A percentile compares a stretch with the other conserved stretches of the same genome.
phyloP scores from a whole-genome alignment of 2,888 invertebrate genomes.

The Heteromyza rotundicornis region DNA sequence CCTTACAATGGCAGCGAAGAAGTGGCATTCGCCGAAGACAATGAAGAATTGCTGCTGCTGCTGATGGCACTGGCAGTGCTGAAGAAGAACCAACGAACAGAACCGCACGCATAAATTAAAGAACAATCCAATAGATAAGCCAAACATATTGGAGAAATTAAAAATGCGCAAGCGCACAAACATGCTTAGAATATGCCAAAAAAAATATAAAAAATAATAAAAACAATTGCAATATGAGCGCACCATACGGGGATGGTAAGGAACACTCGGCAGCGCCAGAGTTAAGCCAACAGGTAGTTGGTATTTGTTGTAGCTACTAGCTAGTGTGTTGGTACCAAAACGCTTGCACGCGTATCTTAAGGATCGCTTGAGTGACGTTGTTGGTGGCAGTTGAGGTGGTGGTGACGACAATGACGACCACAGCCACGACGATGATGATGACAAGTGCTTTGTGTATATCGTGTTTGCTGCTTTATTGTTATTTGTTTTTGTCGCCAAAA shows the following conservation, averaged over 20 bases:
- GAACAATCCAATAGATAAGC: not conserved
- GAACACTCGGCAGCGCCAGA: not conserved
- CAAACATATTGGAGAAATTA: not conserved
- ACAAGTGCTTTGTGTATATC: not conserved
- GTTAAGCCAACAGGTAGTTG: not conserved
- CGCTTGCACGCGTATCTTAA: not conserved
- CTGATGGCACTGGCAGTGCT: not conserved
- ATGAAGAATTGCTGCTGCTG: slow-evolving; percentile 3
- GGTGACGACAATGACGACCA: not conserved
- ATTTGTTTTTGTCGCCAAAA: not conserved
- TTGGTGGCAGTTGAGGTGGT: no score
- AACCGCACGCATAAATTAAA: not conserved
- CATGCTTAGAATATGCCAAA: slow-evolving; percentile 27
- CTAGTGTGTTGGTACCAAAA: no score
- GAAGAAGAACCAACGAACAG: slow-evolving; percentile 4
- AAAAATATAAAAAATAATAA: slow-evolving; percentile 6
- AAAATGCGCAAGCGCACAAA: slow-evolving; percentile 17
- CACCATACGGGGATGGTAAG: not conserved
- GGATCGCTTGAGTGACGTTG: not conserved
- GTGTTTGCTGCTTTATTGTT: not conserved
- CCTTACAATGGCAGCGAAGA: not conserved
- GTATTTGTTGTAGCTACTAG: not conserved
- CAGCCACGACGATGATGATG: not conserved
- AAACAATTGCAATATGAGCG: slow-evolving; percentile 5
- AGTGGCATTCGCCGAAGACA: not conserved